Evolutionary conservation across 2,113 vertebrate species (phyloP).

Genomic region (Actinemys pallida): DNA sequence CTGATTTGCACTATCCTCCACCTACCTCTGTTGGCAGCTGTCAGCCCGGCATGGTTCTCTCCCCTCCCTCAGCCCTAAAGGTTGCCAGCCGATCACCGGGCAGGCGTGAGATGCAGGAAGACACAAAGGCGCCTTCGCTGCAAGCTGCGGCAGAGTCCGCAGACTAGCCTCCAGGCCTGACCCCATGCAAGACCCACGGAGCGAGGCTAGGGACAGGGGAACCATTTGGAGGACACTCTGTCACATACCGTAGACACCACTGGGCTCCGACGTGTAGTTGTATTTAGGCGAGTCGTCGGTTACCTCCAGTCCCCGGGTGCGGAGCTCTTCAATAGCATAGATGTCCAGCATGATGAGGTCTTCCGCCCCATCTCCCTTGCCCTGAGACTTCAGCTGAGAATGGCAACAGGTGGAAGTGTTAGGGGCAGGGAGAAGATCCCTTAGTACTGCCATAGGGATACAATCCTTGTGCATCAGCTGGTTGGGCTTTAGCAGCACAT

Average conservation of each 20-base stretch:
- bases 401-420: not conserved
- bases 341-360: conserved; percentile 98
- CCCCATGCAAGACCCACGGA: not conserved
- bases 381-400: conserved; percentile 93
- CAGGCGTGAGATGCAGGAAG: not conserved
- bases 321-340: conserved; percentile 96
- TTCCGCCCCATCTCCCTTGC: conserved; percentile 90
- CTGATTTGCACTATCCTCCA: no score
- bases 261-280: conserved; percentile 80
- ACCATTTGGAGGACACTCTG: not conserved
- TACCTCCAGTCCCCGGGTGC: conserved; percentile 82
- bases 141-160: not conserved
- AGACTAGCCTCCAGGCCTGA: not conserved
- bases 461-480: not conserved
- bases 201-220: not conserved
- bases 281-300: conserved; percentile 94
- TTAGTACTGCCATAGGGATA: not conserved
- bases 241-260: conserved; percentile 80
- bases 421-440: not conserved
- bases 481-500: not conserved
- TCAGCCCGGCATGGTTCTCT: not conserved
- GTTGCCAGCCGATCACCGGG: not conserved
- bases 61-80: not conserved
- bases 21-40: not conserved
- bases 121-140: not conserved